Percentiles rank a stretch among this genome's conserved stretches.
Conservation (phyloP, 2,888 invertebrate genomes). For the Orchestes rusci region DNA sequence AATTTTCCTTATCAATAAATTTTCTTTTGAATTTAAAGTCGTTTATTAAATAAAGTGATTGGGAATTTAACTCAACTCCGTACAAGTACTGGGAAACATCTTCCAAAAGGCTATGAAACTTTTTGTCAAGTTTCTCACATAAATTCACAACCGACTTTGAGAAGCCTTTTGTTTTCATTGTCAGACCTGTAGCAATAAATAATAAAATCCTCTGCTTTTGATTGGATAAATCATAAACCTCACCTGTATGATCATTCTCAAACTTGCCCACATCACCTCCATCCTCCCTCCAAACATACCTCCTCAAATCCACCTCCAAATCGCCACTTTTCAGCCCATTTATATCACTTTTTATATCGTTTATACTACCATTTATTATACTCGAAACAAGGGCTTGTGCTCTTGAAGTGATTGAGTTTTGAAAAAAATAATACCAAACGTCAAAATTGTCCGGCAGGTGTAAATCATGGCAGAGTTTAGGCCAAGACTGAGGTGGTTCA, state of each 20-base stretch:
- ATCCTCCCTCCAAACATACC: constrained; percentile 70
- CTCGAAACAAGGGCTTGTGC: constrained; percentile 56
- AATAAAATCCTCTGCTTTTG: neutral
- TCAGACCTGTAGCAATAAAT: constrained; percentile 45
- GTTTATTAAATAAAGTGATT: constrained; percentile 26
- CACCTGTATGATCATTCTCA: constrained; percentile 40
- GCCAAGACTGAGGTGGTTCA: constrained; percentile 57
- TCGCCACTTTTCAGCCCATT: constrained; percentile 26
- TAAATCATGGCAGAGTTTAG: constrained; percentile 53
- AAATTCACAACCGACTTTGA: constrained; percentile 65
- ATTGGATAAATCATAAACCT: neutral
- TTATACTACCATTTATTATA: constrained; percentile 32
- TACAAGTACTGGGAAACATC: constrained; percentile 65
- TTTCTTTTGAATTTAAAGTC: constrained; percentile 37
- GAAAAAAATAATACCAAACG: constrained; percentile 68
- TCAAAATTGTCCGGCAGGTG: constrained; percentile 51
- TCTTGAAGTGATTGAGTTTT: constrained; percentile 63
- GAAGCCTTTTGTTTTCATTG: constrained; percentile 76
- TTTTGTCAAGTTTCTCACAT: constrained; percentile 57
- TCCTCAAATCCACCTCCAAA: constrained; percentile 51
- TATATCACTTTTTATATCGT: constrained; percentile 38
- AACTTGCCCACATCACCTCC: constrained; percentile 45
- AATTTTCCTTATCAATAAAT: constrained; percentile 45
- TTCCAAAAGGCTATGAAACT: constrained; percentile 55
- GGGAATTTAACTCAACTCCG: constrained; percentile 43